phyloP scores from a whole-genome alignment of 2,888 invertebrate species.

The Chorisops tibialis region DNA sequence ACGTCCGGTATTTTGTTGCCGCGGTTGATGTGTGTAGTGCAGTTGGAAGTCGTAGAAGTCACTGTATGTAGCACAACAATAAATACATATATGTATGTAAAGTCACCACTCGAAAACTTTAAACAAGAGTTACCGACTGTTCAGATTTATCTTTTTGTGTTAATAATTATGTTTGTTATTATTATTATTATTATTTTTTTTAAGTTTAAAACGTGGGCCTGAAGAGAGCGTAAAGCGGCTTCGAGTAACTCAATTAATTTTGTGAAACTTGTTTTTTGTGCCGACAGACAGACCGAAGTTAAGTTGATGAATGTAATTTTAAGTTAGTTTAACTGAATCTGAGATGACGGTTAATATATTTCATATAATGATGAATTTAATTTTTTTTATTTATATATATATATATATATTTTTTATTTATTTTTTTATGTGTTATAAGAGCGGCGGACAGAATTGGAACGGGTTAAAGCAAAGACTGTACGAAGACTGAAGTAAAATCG shows the following conservation, averaged over 20 bases:
- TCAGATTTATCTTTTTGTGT: too few relatives aligned
- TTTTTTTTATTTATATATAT: slow-evolving; percentile 34
- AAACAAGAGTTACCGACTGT: too few relatives aligned
- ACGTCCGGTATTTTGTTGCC: background rate
- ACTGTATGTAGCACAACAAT: slow-evolving; percentile 16
- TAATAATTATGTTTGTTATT: background rate
- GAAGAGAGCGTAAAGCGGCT: background rate
- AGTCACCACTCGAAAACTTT: slow-evolving; percentile 8
- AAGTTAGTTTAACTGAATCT: slow-evolving; percentile 15
- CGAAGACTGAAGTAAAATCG: slow-evolving; percentile 55
- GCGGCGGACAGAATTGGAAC: slow-evolving; percentile 55
- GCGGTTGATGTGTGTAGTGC: background rate
- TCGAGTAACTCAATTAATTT: background rate
- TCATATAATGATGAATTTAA: background rate
- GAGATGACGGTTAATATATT: slow-evolving; percentile 5
- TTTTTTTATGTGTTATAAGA: slow-evolving; percentile 40
- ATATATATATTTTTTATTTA: slow-evolving; percentile 31
- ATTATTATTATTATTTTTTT: background rate
- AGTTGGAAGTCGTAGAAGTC: slow-evolving; percentile 7
- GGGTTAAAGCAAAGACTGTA: slow-evolving; percentile 56
- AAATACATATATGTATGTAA: slow-evolving; percentile 1
- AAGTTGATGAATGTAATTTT: background rate
- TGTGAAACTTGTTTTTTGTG: slow-evolving; percentile 9
- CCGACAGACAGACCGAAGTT: slow-evolving; percentile 11
- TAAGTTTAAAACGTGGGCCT: background rate